A percentile compares a stretch with the other conserved stretches of the same genome.
Evolutionary conservation across 2,888 invertebrate species (phyloP).

Genomic region (Octodonta nipae): DNA sequence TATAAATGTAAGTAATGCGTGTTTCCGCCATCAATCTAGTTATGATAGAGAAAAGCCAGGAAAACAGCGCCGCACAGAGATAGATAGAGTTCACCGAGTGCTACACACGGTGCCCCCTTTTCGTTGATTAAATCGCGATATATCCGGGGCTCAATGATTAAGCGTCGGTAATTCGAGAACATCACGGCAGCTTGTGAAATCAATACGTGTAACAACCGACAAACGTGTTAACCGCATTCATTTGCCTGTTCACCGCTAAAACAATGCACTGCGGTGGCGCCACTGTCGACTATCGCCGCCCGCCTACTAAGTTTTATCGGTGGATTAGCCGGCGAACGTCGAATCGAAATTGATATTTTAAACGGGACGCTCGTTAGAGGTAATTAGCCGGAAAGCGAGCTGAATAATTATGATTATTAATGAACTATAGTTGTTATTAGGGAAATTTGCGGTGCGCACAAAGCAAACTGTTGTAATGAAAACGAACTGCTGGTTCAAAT

Average conservation of each 20-base stretch:
- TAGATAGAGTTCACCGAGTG: too few relatives aligned
- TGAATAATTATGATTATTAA: neutral
- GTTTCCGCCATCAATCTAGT: too few relatives aligned
- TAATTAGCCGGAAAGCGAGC: neutral
- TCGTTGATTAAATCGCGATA: too few relatives aligned
- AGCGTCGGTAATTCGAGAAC: conserved; percentile 33
- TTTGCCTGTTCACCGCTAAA: conserved; percentile 37
- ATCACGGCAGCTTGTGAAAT: conserved; percentile 16
- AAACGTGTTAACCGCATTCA: conserved; percentile 39
- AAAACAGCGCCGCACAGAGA: too few relatives aligned
- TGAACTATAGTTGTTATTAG: neutral
- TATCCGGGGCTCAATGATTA: conserved; percentile 34
- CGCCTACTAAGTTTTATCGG: neutral
- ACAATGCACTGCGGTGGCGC: conserved; percentile 35
- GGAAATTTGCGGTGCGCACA: too few relatives aligned
- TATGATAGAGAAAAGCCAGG: too few relatives aligned
- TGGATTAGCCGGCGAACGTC: neutral
- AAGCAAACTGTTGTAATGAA: too few relatives aligned
- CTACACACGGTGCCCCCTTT: too few relatives aligned
- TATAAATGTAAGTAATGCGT: too few relatives aligned
- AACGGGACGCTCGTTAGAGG: conserved; percentile 1
- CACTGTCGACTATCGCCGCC: neutral
- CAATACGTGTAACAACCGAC: conserved; percentile 18
- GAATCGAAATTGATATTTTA: conserved; percentile 1
- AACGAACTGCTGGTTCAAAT: too few relatives aligned